These are phyloP conservation scores for Gari tellinella DNA, from an alignment of 2,888 invertebrate species.

Conservation along the genomic window DNA sequence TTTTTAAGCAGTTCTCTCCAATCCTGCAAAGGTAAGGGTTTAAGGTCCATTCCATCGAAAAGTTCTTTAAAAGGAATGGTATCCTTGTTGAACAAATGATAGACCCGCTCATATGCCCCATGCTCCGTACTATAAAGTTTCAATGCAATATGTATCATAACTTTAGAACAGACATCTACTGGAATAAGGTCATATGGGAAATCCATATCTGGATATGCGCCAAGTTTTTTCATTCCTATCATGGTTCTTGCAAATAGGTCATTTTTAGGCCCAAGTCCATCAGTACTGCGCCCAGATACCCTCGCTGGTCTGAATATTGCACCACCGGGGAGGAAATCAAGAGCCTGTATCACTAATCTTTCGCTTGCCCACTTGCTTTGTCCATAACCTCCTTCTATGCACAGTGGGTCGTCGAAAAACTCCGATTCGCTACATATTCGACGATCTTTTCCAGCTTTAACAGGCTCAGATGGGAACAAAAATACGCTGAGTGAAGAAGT, in stretches of 20 bases:
- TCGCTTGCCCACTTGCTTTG: constrained; percentile 75
- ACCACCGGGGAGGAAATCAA: constrained; percentile 68
- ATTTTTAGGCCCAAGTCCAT: constrained; percentile 66
- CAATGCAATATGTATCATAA: constrained; percentile 67
- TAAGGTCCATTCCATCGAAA: constrained; percentile 63
- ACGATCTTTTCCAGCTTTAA: constrained; percentile 12
- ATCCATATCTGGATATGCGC: constrained; percentile 66
- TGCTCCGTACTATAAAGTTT: constrained; percentile 50
- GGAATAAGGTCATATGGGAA: constrained; percentile 74
- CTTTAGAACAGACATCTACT: constrained; percentile 68
- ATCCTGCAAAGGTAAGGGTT: constrained; percentile 52
- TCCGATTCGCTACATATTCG: constrained; percentile 59
- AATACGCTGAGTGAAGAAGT: constrained; percentile 73
- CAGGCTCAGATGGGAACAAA: constrained; percentile 59
- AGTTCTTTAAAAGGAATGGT: constrained; percentile 67
- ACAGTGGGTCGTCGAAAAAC: constrained; percentile 62
- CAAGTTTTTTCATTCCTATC: constrained; percentile 65
- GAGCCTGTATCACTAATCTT: constrained; percentile 65
- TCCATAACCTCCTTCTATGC: constrained; percentile 68
- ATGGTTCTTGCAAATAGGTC: constrained; percentile 67
- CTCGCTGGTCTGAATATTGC: constrained; percentile 72
- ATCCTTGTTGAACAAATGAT: constrained; percentile 66
- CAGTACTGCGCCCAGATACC: constrained; percentile 62
- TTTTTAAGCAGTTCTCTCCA: constrained; percentile 63
- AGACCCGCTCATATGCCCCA: constrained; percentile 45